Percentiles rank a stretch among this genome's conserved stretches.
phyloP scores from a whole-genome alignment of 92 coral and sea anemone genomes.

The Micromussa lordhowensis region DNA sequence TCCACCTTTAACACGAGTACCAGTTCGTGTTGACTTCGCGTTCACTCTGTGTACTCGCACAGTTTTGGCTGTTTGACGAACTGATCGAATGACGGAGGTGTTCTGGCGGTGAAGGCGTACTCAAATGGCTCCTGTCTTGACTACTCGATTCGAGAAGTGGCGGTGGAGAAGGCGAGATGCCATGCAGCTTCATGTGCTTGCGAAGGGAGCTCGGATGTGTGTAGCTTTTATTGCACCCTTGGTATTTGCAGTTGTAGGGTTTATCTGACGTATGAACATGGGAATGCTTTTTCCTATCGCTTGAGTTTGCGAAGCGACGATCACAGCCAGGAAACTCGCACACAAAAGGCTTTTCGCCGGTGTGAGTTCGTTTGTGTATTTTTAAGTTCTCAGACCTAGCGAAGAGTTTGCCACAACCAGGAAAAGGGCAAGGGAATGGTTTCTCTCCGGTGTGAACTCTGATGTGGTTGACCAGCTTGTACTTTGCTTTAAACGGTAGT shows the following conservation, averaged over 20 bases:
- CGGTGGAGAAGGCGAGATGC: slow-evolving; percentile 92
- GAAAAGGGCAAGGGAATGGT: slow-evolving; percentile 98
- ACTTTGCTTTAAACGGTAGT: slow-evolving; percentile 97
- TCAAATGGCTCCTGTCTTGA: slow-evolving; percentile 56
- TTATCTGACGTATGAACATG: slow-evolving; percentile 99
- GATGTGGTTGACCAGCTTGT: slow-evolving; percentile 96
- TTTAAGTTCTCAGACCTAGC: slow-evolving; percentile 99
- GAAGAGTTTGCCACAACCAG: slow-evolving; percentile 97
- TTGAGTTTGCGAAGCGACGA: slow-evolving; percentile 98
- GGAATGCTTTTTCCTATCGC: slow-evolving; percentile 99
- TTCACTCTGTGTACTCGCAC: slow-evolving; percentile 50
- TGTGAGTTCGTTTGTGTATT: slow-evolving; percentile 98
- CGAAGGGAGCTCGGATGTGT: slow-evolving; percentile 99
- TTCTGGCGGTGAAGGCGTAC: slow-evolving; percentile 79
- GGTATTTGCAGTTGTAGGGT: slow-evolving; percentile 97
- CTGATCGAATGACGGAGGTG: slow-evolving; percentile 62
- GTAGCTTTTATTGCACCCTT: slow-evolving; percentile 97
- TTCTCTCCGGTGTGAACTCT: slow-evolving; percentile 98
- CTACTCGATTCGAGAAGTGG: slow-evolving; percentile 66
- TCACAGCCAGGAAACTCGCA: slow-evolving; percentile 98
- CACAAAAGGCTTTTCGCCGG: slow-evolving; percentile 97
- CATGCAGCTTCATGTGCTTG: slow-evolving; percentile 98
- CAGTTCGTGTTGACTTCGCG: slow-evolving; percentile 77
- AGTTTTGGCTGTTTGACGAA: slow-evolving; percentile 54
- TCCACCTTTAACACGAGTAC: slow-evolving; percentile 67